Evolutionary conservation across 2,113 vertebrate genomes (phyloP).

Genomic region (Manacus vitellinus): DNA sequence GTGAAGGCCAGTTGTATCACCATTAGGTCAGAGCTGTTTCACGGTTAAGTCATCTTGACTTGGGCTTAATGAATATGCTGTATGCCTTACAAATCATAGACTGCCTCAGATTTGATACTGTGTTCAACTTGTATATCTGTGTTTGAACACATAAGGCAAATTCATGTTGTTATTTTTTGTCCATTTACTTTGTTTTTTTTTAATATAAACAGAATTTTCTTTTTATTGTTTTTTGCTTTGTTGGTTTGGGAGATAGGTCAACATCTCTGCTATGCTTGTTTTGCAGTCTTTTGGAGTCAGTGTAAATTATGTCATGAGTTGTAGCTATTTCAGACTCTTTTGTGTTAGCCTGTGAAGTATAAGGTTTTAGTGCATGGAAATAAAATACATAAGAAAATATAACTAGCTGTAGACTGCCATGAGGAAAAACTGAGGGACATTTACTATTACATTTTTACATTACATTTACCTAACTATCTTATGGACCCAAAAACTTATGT

Average conservation of each 20-base stretch:
- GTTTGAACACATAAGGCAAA: neutral
- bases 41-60: neutral
- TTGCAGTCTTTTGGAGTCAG: neutral
- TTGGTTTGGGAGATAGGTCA: neutral
- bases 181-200: neutral
- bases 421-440: neutral
- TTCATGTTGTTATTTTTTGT: neutral
- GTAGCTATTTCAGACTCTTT: neutral
- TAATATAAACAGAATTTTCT: neutral
- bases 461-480: neutral
- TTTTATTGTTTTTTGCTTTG: neutral
- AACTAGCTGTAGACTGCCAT: neutral
- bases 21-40: neutral
- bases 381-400: neutral
- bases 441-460: neutral
- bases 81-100: neutral
- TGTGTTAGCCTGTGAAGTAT: neutral
- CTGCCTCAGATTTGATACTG: neutral
- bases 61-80: neutral
- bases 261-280: neutral
- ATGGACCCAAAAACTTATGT: fast-evolving
- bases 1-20: neutral
- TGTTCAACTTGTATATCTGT: neutral
- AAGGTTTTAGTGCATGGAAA: neutral
- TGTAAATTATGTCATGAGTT: neutral